Conservation (phyloP, 2,888 invertebrate genomes). For the Chironomus riparius region DNA sequence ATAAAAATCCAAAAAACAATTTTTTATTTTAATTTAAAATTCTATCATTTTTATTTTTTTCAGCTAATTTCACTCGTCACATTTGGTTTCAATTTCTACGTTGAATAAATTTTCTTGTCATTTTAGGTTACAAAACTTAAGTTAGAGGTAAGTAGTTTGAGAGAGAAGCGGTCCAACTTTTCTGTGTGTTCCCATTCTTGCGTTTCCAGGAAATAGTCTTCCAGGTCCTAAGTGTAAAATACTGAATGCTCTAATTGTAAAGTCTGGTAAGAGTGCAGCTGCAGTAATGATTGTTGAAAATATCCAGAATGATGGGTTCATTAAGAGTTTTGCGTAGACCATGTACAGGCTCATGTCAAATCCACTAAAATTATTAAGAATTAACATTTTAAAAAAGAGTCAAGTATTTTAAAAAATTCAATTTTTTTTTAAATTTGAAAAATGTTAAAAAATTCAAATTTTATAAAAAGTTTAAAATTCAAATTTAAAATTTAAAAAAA, state of each 20-base stretch:
- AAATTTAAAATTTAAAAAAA: background rate
- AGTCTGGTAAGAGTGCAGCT: conserved; percentile 51
- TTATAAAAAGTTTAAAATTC: background rate
- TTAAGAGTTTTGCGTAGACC: conserved; percentile 52
- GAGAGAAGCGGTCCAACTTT: background rate
- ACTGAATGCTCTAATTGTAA: conserved; percentile 33
- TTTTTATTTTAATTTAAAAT: no score
- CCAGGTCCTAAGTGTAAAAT: conserved; percentile 5
- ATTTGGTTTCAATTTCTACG: no score
- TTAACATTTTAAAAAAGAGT: no score
- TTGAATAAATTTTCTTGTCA: no score
- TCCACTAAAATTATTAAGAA: conserved; percentile 34
- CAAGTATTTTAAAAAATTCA: no score
- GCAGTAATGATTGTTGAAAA: conserved; percentile 46
- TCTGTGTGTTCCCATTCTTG: background rate
- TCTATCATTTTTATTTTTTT: no score
- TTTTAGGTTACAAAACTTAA: no score
- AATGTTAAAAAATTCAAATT: background rate
- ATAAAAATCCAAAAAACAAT: no score
- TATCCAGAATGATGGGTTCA: conserved; percentile 52
- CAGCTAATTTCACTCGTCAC: no score
- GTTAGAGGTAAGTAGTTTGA: background rate
- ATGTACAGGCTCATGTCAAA: conserved; percentile 49
- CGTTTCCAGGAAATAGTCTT: background rate
- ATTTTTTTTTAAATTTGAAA: conserved; percentile 3